Evolutionary conservation across 1,140 invertebrate genomes (phyloP).

Genomic region (Leptinotarsa undecemlineata): DNA sequence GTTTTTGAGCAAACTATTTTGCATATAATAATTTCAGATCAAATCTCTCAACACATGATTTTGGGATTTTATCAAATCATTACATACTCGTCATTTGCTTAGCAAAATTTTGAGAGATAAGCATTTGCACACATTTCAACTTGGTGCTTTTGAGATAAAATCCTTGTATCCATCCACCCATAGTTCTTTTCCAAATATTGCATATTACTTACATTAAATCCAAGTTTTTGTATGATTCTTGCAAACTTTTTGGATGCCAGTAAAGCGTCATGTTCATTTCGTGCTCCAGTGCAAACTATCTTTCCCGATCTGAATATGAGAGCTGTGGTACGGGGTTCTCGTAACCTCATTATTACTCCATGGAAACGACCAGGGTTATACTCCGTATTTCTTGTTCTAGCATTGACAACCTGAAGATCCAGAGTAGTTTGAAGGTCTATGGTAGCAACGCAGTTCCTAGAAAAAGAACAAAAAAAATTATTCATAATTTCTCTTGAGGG

Average conservation of each 20-base stretch:
- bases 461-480: not conserved
- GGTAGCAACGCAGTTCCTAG: slow-evolving; percentile 92
- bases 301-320: slow-evolving; percentile 98
- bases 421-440: slow-evolving; percentile 88
- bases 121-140: not conserved
- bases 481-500: no score
- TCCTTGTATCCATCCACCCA: slow-evolving; percentile 7
- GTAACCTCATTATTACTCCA: slow-evolving; percentile 97
- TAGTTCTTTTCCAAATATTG: not conserved
- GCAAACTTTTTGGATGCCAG: slow-evolving; percentile 97
- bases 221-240: slow-evolving; percentile 96
- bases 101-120: not conserved
- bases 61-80: no score
- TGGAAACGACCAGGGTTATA: slow-evolving; percentile 98
- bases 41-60: no score
- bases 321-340: slow-evolving; percentile 95
- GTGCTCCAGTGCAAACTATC: slow-evolving; percentile 97
- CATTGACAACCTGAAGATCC: slow-evolving; percentile 89
- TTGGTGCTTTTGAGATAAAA: not conserved
- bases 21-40: no score
- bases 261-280: slow-evolving; percentile 92
- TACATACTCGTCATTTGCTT: not conserved
- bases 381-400: slow-evolving; percentile 96
- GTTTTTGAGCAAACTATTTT: no score
- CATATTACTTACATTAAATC: slow-evolving; percentile 78